Percentiles rank a stretch among this genome's conserved stretches.
These are phyloP conservation scores for Noctua fimbriata DNA, from an alignment of 2,888 invertebrate species.

Conservation along the genomic window DNA sequence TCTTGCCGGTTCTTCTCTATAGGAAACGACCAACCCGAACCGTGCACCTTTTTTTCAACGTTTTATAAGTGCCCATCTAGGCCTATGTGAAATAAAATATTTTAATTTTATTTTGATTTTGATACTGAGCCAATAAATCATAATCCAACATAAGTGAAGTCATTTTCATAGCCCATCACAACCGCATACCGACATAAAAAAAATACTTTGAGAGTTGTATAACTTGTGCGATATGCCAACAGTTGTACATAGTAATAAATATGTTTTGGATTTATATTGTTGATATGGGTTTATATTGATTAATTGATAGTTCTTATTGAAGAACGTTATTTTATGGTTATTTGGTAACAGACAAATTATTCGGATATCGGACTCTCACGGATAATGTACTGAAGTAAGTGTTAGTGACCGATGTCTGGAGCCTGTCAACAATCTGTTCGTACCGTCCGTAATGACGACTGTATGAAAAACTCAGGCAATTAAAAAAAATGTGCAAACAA, in stretches of 20 bases:
- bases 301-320: background rate
- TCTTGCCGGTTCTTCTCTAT: no score
- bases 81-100: no score
- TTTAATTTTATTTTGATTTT: no score
- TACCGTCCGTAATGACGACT: background rate
- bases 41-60: no score
- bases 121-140: constrained; percentile 32
- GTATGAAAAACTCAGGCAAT: background rate
- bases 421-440: background rate
- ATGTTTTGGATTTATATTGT: background rate
- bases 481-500: background rate
- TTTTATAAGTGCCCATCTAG: no score
- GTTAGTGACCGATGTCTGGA: background rate
- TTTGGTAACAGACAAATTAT: no score
- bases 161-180: constrained; percentile 22
- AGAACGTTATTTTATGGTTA: background rate
- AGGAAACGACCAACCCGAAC: no score
- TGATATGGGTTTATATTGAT: background rate
- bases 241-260: constrained; percentile 25
- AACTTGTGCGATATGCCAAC: constrained; percentile 20
- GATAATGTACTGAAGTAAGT: background rate
- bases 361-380: background rate
- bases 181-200: constrained; percentile 34
- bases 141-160: constrained; percentile 28
- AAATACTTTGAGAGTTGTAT: constrained; percentile 40